Conservation (phyloP, 2,797 vertebrate species). For the Phaenicophaeus curvirostris region DNA sequence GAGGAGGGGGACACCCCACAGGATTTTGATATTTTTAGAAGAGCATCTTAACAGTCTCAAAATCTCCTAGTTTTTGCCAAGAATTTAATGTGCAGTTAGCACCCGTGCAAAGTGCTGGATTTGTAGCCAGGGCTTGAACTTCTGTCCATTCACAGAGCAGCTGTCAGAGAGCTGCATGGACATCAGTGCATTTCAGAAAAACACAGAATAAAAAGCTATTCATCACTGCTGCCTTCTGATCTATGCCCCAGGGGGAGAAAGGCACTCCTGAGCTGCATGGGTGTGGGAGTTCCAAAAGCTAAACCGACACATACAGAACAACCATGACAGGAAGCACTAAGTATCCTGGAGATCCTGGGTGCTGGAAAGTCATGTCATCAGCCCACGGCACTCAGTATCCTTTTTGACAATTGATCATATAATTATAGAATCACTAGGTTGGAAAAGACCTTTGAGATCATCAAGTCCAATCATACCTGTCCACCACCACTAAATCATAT, state of each 20-base stretch:
- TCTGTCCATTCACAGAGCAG: not conserved
- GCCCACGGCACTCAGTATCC: not conserved
- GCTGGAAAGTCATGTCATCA: not conserved
- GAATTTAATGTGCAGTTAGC: not conserved
- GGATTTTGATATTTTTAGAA: not conserved
- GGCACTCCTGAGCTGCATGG: not conserved
- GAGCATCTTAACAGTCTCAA: not conserved
- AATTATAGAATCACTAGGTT: no score
- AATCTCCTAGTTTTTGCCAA: not conserved
- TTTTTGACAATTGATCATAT: not conserved
- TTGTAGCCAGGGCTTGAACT: not conserved
- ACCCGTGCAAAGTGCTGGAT: not conserved
- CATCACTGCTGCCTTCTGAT: not conserved
- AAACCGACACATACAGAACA: not conserved
- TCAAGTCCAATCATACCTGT: no score
- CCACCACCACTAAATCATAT: no score
- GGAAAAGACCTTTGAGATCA: no score
- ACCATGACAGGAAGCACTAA: not conserved
- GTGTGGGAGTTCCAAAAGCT: not conserved
- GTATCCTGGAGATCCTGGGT: not conserved
- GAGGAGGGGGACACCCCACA: not conserved
- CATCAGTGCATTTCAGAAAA: rapidly evolving
- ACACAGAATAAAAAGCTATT: not conserved
- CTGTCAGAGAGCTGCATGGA: rapidly evolving
- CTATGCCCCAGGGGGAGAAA: rapidly evolving